A percentile compares a stretch with the other conserved stretches of the same genome.
phyloP scores from a whole-genome alignment of 2,797 vertebrate genomes.

The Gymnocypris eckloni region DNA sequence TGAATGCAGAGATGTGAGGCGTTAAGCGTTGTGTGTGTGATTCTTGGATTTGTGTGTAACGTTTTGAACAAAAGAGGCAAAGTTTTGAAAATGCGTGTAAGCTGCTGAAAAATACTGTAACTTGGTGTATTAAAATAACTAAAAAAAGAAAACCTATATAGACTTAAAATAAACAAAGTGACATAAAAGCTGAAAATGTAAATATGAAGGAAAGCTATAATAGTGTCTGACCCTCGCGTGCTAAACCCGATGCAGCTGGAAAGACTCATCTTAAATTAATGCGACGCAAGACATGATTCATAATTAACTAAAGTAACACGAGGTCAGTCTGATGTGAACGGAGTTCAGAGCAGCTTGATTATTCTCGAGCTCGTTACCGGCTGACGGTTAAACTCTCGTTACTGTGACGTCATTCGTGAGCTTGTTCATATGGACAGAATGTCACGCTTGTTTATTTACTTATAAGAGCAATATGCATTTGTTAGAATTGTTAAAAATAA shows the following conservation, averaged over 20 bases:
- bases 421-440: not conserved
- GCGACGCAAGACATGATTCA: not conserved
- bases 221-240: not conserved
- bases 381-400: not conserved
- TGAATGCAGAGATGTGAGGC: too few relatives aligned
- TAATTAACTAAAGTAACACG: not conserved
- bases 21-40: too few relatives aligned
- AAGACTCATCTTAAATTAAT: conserved; percentile 10
- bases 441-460: not conserved
- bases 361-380: not conserved
- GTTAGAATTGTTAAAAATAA: not conserved
- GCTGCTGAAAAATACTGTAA: too few relatives aligned
- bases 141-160: not conserved
- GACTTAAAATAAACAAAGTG: not conserved
- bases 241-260: not conserved
- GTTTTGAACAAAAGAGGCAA: too few relatives aligned
- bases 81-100: too few relatives aligned
- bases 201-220: not conserved
- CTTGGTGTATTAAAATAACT: not conserved
- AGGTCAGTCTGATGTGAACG: not conserved
- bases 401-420: too few relatives aligned
- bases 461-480: not conserved
- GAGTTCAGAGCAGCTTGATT: not conserved
- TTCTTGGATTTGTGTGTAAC: too few relatives aligned
- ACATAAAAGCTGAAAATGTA: not conserved